Percentiles rank a stretch among this genome's conserved stretches.
Evolutionary conservation across 2,888 invertebrate genomes (phyloP).

Genomic region (Chalcis sispes): DNA sequence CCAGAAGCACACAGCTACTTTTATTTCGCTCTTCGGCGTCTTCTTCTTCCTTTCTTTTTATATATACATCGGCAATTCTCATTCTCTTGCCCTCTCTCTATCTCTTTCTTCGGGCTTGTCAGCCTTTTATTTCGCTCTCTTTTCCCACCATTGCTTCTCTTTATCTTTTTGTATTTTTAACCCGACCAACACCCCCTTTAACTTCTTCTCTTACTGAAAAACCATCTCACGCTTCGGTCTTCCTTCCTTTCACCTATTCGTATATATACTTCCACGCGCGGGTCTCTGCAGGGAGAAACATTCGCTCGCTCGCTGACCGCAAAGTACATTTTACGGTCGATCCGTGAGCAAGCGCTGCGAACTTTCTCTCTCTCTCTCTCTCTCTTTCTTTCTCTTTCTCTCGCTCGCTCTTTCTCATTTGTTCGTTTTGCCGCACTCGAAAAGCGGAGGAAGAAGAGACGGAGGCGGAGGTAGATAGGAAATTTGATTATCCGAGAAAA

Average conservation of each 20-base stretch:
- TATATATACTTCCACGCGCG: too few relatives aligned
- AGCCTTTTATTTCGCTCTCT: not conserved
- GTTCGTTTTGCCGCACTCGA: too few relatives aligned
- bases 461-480: conserved; percentile 4
- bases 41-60: not conserved
- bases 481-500: conserved; percentile 53
- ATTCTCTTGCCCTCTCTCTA: too few relatives aligned
- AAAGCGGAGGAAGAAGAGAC: not conserved
- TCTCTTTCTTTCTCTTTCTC: not conserved
- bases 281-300: not conserved
- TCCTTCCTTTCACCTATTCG: too few relatives aligned
- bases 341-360: conserved; percentile 25
- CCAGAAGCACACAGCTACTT: not conserved
- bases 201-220: conserved; percentile 22
- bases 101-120: not conserved
- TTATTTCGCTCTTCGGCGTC: not conserved
- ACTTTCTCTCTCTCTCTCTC: not conserved
- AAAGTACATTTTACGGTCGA: conserved; percentile 54
- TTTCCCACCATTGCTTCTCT: too few relatives aligned
- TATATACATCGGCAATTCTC: conserved; percentile 11
- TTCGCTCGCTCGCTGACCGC: conserved; percentile 38
- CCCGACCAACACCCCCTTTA: not conserved
- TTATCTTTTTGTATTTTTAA: conserved; percentile 54
- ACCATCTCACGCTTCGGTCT: conserved; percentile 33
- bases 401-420: not conserved